These are phyloP conservation scores for Megalops cyprinoides DNA, from an alignment of 2,797 vertebrate genomes.

Conservation along the genomic window DNA sequence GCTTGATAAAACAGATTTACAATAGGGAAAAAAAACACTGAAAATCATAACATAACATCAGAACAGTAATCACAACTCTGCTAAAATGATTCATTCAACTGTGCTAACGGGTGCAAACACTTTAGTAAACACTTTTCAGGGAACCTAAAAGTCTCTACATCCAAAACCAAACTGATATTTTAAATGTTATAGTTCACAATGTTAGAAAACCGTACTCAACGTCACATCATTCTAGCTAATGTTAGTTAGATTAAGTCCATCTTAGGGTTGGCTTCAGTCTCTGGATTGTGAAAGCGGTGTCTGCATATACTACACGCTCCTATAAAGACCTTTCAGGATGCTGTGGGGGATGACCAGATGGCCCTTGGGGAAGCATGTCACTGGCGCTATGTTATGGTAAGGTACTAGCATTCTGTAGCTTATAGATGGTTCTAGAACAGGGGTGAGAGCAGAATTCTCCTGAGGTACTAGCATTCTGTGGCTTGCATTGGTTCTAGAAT, in stretches of 20 bases:
- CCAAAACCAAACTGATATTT: background rate
- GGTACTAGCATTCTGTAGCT: no score
- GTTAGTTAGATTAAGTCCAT: background rate
- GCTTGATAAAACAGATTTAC: background rate
- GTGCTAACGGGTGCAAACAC: constrained; percentile 7
- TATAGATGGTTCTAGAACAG: no score
- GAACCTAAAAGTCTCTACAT: constrained; percentile 12
- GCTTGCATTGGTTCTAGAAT: no score
- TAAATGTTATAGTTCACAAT: background rate
- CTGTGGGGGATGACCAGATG: background rate
- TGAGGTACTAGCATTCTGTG: no score
- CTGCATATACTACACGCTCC: background rate
- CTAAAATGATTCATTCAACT: background rate
- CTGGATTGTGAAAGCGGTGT: background rate
- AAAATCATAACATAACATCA: background rate
- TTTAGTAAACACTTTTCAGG: background rate
- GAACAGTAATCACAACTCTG: background rate
- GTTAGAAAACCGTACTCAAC: background rate
- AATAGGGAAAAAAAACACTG: background rate
- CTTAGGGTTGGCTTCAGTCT: background rate
- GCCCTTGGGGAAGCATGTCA: background rate
- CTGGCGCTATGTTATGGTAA: background rate
- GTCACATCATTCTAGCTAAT: background rate
- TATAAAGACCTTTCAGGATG: constrained; percentile 4
- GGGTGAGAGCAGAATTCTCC: no score